Evolutionary conservation across 30 jellyfish, hydroid and myxozoan species (phyloP).

Genomic region (Hydractinia symbiolongicarpus): DNA sequence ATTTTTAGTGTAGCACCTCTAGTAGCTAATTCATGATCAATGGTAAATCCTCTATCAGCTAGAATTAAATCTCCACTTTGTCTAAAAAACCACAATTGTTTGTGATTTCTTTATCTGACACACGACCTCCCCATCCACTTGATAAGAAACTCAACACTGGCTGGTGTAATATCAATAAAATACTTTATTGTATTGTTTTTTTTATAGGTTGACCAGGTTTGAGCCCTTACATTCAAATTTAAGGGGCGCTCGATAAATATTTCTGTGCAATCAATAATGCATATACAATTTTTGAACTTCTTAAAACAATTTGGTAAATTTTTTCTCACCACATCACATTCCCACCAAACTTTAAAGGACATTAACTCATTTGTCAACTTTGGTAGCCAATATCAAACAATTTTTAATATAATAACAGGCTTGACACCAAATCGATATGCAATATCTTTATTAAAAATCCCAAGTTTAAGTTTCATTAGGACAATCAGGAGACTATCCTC

Average conservation of each 20-base stretch:
- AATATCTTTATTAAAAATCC: too few species aligned
- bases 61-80: too few species aligned
- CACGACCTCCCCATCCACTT: conserved; percentile 69
- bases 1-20: too few species aligned
- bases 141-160: conserved; percentile 59
- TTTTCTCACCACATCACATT: too few species aligned
- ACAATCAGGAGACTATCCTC: conserved; percentile 29
- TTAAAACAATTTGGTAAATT: conserved; percentile 24
- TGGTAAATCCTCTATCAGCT: too few species aligned
- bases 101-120: conserved; percentile 55
- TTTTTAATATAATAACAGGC: not conserved
- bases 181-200: conserved; percentile 45
- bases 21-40: too few species aligned
- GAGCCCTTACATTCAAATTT: conserved; percentile 19
- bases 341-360: conserved; percentile 19
- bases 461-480: conserved; percentile 35
- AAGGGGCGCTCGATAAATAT: too few species aligned
- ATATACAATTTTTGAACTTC: too few species aligned
- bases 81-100: too few species aligned
- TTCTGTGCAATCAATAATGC: conserved; percentile 57
- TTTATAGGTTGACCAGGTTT: conserved; percentile 35
- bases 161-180: conserved; percentile 47
- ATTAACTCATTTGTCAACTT: not conserved
- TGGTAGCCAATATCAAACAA: not conserved
- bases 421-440: not conserved